Base-by-base conservation (phyloP, 2,797 vertebrate species). In the Gadopsis bispinosus region DNA sequence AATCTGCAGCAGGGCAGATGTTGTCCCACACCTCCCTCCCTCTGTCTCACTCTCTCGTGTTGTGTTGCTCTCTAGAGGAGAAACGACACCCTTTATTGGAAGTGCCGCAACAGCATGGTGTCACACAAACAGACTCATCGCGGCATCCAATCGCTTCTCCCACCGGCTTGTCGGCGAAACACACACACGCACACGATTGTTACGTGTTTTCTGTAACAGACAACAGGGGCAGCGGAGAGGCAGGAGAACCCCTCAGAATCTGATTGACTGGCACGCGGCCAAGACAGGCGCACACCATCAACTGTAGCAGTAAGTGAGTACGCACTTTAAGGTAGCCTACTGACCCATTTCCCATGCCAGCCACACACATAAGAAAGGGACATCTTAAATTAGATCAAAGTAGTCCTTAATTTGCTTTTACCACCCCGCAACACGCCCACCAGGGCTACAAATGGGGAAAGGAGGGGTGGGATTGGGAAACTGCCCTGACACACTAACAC, bases 321-420 rank as follows among this genome's bases (percentile, higher is more conserved):
- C 76, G 81, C 83, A 55, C 73, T 85, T 83, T 58, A 22, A 65
- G 37, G 3, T 50, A 77, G 61, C 85, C 87, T 76, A 81, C 85
- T 91, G 82, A 93, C 88, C 89, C 79, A 84, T 71, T 90, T 90
- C 76, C 55, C 43, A 82, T 71, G 65, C 31, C 47, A 53, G 26
- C 4, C 54, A 33, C 35, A 68, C 50, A 59, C 69, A n/a, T 1
- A n/a, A n/a, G n/a, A 9, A 58, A 56, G 31, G 45, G 20, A 64
- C 47, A 17, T 45, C 50, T 67, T 66, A n/a, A 71, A 85, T 70
- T 55, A 60, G 58, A 75, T 79, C 56, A 81, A 77, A 67, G 70
- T 58, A 58, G 61, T 61, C 45, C 56, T 45, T 26, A 5, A 39
- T 29, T 51, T 67, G 2, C 22, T 45, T 1, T 26, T 14, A 37